These are phyloP conservation scores for Actenoides lindsayi DNA, from an alignment of 2,113 vertebrate genomes.

Conservation along the genomic window DNA sequence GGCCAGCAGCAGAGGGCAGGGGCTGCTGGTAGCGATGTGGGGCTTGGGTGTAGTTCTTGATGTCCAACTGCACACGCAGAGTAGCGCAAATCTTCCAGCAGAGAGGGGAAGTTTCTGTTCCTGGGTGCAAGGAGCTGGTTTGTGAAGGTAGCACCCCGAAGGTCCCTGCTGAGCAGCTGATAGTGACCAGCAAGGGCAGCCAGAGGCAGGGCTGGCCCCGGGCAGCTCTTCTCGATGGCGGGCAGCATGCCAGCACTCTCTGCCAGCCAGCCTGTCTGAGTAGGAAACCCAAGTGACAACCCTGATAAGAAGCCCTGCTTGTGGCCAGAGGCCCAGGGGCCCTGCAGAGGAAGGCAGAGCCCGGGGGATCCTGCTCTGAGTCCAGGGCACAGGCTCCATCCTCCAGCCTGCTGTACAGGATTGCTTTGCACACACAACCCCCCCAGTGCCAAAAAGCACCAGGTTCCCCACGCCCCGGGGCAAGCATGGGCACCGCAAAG, in stretches of 20 bases:
- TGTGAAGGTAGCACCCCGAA: not conserved
- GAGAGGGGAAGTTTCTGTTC: not conserved
- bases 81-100: not conserved
- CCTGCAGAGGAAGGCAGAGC: not conserved
- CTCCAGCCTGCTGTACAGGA: not conserved
- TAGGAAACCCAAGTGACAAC: slow-evolving; percentile 46
- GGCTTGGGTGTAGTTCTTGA: rapidly evolving
- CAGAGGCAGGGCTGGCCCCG: not conserved
- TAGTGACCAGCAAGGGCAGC: rapidly evolving
- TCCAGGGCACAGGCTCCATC: rapidly evolving
- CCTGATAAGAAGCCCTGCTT: not conserved
- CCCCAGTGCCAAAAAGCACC: not conserved
- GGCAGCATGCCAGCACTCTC: rapidly evolving
- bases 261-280: not conserved
- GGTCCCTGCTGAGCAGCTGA: rapidly evolving
- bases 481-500: not conserved
- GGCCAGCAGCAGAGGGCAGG: not conserved
- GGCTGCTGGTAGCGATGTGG: rapidly evolving
- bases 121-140: not conserved
- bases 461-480: rapidly evolving
- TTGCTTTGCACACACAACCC: not conserved
- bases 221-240: rapidly evolving
- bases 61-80: not conserved
- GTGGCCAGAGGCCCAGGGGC: not conserved
- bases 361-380: not conserved